These are phyloP conservation scores for Synanthedon andrenaeformis DNA, from an alignment of 2,888 invertebrate species.

Conservation along the genomic window DNA sequence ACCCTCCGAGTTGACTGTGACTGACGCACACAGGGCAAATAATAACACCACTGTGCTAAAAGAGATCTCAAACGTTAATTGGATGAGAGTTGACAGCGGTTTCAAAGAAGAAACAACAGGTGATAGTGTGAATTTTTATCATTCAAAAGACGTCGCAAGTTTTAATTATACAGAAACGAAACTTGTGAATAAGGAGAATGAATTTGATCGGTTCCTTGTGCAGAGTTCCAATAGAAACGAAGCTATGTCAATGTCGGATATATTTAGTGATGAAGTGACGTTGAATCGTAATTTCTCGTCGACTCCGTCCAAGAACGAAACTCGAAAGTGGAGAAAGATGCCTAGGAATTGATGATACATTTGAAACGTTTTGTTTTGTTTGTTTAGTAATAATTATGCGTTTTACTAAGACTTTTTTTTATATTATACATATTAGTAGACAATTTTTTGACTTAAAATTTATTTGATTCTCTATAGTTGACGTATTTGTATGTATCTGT, in stretches of 20 bases:
- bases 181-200: conserved; percentile 48
- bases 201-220: conserved; percentile 36
- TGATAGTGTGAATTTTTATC: conserved; percentile 49
- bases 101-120: conserved; percentile 58
- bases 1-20: conserved; percentile 58
- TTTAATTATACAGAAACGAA: conserved; percentile 38
- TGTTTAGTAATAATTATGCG: not conserved
- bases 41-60: conserved; percentile 38
- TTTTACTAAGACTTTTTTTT: not conserved
- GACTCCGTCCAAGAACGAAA: conserved; percentile 59
- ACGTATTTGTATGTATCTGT: not conserved
- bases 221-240: conserved; percentile 38
- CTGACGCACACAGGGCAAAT: conserved; percentile 29
- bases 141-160: conserved; percentile 22
- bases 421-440: not conserved
- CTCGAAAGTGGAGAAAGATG: conserved; percentile 22
- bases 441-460: not conserved
- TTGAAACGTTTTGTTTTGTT: no score
- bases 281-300: conserved; percentile 62
- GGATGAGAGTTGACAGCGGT: conserved; percentile 62
- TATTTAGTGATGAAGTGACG: conserved; percentile 54
- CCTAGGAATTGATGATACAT: no score
- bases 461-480: not conserved
- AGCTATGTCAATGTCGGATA: conserved; percentile 56
- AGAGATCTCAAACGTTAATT: conserved; percentile 56